A percentile compares a stretch with the other conserved stretches of the same genome.
These are phyloP conservation scores for Tholera decimalis DNA, from an alignment of 2,888 invertebrate species.

Conservation along the genomic window DNA sequence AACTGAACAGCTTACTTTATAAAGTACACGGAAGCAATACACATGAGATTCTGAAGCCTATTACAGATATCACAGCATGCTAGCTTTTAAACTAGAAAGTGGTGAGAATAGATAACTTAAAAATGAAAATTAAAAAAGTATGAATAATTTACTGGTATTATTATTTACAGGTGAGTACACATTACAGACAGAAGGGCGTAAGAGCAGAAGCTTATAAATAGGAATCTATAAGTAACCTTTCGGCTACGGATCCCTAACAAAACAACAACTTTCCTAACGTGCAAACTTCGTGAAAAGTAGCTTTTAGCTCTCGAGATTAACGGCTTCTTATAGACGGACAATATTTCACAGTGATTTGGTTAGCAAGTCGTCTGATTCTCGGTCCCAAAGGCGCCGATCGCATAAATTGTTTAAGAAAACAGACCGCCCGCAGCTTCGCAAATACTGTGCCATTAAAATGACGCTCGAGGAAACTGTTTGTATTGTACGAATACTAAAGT, in stretches of 20 bases:
- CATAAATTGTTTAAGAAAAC: constrained; percentile 86
- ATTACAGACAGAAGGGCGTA: no score
- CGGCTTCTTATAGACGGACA: constrained; percentile 16
- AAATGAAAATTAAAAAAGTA: no score
- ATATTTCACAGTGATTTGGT: constrained; percentile 76
- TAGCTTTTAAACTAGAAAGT: no score
- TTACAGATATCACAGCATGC: no score
- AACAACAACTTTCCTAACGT: not conserved
- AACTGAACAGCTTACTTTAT: no score
- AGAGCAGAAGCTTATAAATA: no score
- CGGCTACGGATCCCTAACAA: not conserved
- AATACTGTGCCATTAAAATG: constrained; percentile 72
- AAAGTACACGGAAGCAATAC: no score
- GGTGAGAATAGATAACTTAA: no score
- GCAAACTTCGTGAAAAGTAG: constrained; percentile 24
- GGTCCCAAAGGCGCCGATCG: constrained; percentile 81
- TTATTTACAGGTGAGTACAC: no score
- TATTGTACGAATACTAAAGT: constrained; percentile 46
- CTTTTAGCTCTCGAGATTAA: constrained; percentile 24
- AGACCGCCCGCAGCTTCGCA: constrained; percentile 81
- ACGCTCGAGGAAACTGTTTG: constrained; percentile 56
- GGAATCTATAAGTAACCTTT: no score
- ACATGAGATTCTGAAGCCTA: no score
- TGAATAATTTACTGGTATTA: no score
- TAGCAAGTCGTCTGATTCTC: constrained; percentile 75